These are phyloP conservation scores for Tadarida brasiliensis DNA, from an alignment of 2,797 vertebrate species.

Conservation along the genomic window DNA sequence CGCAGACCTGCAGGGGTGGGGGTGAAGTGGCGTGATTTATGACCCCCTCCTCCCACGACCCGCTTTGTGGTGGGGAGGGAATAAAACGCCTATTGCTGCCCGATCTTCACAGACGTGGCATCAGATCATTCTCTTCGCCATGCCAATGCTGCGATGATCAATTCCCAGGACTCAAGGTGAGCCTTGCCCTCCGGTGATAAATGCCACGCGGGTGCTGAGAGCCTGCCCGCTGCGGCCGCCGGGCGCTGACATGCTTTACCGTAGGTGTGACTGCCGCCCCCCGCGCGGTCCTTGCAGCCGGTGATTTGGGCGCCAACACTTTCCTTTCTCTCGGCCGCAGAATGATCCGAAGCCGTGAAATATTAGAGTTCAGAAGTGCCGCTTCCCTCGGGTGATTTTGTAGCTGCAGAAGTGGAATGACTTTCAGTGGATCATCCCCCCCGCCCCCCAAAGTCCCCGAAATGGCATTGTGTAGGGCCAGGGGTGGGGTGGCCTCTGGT, in stretches of 20 bases:
- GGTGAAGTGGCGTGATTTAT: slow-evolving; percentile 56
- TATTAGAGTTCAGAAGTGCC: neutral
- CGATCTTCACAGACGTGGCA: neutral
- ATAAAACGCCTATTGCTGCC: slow-evolving; percentile 24
- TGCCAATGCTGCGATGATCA: neutral
- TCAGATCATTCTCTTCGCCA: neutral
- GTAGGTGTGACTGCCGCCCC: neutral
- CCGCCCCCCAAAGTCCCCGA: neutral
- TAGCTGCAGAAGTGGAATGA: neutral
- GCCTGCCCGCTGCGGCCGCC: too few species aligned
- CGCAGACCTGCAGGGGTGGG: slow-evolving; percentile 34
- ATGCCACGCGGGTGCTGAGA: too few species aligned
- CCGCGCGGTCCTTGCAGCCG: too few species aligned
- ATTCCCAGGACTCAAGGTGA: neutral
- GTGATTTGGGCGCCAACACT: neutral
- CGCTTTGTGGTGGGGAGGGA: neutral
- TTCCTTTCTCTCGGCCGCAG: neutral
- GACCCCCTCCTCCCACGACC: neutral
- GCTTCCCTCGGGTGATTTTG: neutral
- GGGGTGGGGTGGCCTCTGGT: accelerated
- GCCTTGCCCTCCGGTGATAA: neutral
- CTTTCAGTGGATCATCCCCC: neutral
- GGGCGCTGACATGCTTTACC: neutral
- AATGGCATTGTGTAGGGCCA: neutral
- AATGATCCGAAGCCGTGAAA: neutral